Evolutionary conservation across 2,888 invertebrate species (phyloP), one percentile per base, ranked within the genome.

Genomic region (Spodoptera littoralis): DNA sequence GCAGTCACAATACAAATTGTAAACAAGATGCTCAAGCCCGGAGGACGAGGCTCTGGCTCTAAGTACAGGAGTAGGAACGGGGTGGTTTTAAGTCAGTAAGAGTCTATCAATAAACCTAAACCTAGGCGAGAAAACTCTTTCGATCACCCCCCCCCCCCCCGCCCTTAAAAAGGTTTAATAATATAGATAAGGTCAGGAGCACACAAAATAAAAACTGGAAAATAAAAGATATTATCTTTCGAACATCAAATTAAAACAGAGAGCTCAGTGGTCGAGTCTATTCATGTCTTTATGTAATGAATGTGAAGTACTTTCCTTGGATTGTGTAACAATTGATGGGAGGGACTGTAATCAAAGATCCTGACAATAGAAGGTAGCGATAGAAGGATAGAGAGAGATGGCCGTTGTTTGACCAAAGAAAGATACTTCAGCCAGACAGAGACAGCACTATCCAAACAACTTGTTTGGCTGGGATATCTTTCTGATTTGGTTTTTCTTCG

Each of bases 181-280:
- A n/a, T 11, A 3, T 9, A 45, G 42, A 46, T 65, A 43, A 58
- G 4, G 18, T 42, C n/a, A 58, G 9, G 43, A 46, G 12, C n/a
- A 50, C 24, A 36, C 22, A 30, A 12, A 6, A 12, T 13, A 45
- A 36, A 30, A 11, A 48, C 9, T 9, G 9, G 27, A 42, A 30
- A 51, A 43, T 58, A 47, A 42, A 3, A 41, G n/a, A 24, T 70
- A 64, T 70, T 52, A 57, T 68, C 57, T 53, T 44, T 43, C 12
- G n/a, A 12, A 8, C n/a, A 43, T 50, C 11, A 64, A 41, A 65
- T 68, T 43, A 50, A 70, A 70, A 65, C 46, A 44, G 4, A 30
- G 11, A 30, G 49, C 9, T 43, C 43, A 43, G 24, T 22, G 58
- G 58, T 54, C 50, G 46, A 11, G 22, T 22, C 53, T 58, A 54